Conservation (phyloP, 2,113 vertebrate species). For the Herpetotheres cachinnans region DNA sequence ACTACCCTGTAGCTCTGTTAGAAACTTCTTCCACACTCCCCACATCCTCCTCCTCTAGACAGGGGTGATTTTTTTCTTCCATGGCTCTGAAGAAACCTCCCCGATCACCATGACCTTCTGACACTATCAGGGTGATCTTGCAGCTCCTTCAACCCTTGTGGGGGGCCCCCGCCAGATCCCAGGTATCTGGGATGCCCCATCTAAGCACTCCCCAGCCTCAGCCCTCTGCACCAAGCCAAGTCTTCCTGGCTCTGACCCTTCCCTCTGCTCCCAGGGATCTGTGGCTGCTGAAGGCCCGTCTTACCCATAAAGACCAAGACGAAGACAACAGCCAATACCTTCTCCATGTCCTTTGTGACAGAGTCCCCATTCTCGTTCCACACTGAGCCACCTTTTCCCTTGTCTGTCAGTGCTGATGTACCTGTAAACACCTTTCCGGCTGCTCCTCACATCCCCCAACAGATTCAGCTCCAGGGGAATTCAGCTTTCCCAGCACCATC, state of each 20-base stretch:
- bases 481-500: neutral
- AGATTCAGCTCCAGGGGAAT: too few species aligned
- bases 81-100: neutral
- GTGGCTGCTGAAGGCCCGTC: neutral
- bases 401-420: fast-evolving
- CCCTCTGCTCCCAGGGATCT: fast-evolving
- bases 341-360: too few species aligned
- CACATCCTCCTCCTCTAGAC: fast-evolving
- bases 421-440: fast-evolving
- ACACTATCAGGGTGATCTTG: fast-evolving
- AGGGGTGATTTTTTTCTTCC: too few species aligned
- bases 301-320: too few species aligned
- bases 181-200: fast-evolving
- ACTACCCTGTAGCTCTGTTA: too few species aligned
- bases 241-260: fast-evolving
- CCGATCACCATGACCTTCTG: neutral
- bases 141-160: neutral
- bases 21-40: too few species aligned
- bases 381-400: too few species aligned
- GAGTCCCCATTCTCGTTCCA: neutral
- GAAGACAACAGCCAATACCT: neutral
- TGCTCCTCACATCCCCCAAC: too few species aligned
- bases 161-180: neutral
- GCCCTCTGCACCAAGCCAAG: neutral
- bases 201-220: neutral